Conservation (phyloP, 1,140 invertebrate species). For the Parapsyche elsis region DNA sequence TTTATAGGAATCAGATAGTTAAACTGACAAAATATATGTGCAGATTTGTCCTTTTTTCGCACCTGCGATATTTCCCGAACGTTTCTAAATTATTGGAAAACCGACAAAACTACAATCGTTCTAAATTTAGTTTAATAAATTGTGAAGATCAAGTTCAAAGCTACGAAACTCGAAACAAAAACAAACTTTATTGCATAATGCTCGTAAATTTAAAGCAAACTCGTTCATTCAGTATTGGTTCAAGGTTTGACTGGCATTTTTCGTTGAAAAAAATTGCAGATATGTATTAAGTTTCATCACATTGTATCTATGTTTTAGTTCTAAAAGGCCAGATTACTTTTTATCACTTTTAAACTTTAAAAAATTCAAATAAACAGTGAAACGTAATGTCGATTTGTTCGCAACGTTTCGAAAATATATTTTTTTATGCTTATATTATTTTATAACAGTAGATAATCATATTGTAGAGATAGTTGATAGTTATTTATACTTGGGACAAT, state of each 20-base stretch:
- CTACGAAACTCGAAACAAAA: not conserved
- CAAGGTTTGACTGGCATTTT: too few relatives aligned
- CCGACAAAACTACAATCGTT: constrained; percentile 1
- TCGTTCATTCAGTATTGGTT: not conserved
- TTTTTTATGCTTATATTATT: too few relatives aligned
- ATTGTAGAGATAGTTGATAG: too few relatives aligned
- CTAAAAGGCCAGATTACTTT: too few relatives aligned
- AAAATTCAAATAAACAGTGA: too few relatives aligned
- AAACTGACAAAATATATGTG: not conserved
- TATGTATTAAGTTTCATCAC: too few relatives aligned
- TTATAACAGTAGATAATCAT: too few relatives aligned
- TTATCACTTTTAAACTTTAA: too few relatives aligned
- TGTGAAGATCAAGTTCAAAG: constrained; percentile 1
- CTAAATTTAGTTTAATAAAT: not conserved
- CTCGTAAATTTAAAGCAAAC: not conserved
- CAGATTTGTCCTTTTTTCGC: not conserved
- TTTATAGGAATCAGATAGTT: not conserved
- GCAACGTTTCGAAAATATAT: too few relatives aligned
- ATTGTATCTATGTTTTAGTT: too few relatives aligned
- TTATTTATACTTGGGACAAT: too few relatives aligned
- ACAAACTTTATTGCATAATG: not conserved
- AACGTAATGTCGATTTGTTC: too few relatives aligned
- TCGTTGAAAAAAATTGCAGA: not conserved
- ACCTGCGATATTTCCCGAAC: not conserved
- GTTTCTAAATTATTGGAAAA: not conserved